phyloP scores from a whole-genome alignment of 2,888 invertebrate genomes.

The Polyploca ridens region DNA sequence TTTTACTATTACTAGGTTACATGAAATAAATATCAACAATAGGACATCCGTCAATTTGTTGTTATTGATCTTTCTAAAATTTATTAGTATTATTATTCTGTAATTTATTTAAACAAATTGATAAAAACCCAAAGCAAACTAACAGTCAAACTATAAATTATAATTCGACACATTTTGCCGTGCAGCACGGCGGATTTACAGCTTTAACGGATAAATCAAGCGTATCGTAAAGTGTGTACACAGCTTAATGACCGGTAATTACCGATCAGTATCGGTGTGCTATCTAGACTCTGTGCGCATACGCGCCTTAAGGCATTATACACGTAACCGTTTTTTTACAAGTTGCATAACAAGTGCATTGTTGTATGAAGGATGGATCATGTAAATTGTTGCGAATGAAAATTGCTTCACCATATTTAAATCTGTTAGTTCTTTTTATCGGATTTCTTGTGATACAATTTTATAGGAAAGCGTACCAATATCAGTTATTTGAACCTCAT shows the following conservation, averaged over 20 bases:
- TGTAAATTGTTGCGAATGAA: neutral
- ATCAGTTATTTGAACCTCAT: no score
- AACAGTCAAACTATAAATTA: conserved; percentile 3
- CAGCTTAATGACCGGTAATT: conserved; percentile 36
- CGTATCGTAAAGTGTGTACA: conserved; percentile 24
- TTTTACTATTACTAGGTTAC: no score
- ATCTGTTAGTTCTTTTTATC: neutral
- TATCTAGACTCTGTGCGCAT: conserved; percentile 23
- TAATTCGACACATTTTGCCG: neutral
- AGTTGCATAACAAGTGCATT: conserved; percentile 12
- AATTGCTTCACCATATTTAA: neutral
- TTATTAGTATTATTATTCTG: no score
- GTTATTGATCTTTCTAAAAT: no score
- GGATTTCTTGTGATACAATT: neutral
- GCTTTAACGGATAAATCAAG: conserved; percentile 22
- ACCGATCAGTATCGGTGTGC: conserved; percentile 33
- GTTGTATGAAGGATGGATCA: neutral
- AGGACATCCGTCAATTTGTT: no score
- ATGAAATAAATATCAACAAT: no score
- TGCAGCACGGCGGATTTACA: conserved; percentile 9
- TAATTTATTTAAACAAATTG: no score
- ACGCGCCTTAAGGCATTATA: conserved; percentile 24
- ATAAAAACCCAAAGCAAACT: neutral
- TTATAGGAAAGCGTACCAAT: no score
- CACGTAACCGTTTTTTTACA: conserved; percentile 18